phyloP scores from a whole-genome alignment of 2,113 vertebrate species.

The Otis tarda region DNA sequence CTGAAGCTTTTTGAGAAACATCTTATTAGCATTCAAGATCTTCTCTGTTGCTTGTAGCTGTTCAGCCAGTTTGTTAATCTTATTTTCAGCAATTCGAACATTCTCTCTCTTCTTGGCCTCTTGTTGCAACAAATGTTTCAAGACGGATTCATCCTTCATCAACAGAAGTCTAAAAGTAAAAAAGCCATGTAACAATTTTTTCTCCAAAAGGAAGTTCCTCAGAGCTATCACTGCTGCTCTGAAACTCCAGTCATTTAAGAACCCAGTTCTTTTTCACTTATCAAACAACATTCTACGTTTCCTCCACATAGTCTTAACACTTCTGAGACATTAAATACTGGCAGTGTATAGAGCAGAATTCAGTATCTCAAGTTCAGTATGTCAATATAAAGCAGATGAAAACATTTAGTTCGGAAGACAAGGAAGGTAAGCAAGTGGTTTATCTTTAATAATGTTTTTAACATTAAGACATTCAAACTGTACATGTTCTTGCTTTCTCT shows the following conservation, averaged over 20 bases:
- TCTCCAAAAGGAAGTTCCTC: not conserved
- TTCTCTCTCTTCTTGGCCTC: conserved; percentile 92
- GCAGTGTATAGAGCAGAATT: not conserved
- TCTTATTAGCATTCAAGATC: conserved; percentile 85
- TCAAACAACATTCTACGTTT: not conserved
- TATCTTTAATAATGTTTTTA: not conserved
- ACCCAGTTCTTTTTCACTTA: not conserved
- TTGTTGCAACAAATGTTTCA: conserved; percentile 89
- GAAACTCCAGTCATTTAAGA: not conserved
- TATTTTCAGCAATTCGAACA: conserved; percentile 88
- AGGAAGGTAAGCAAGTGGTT: not conserved
- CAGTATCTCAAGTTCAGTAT: not conserved
- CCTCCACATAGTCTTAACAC: not conserved
- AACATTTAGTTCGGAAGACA: not conserved
- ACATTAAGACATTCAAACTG: not conserved
- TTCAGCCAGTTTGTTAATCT: conserved; percentile 87
- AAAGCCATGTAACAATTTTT: not conserved
- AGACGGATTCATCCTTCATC: conserved; percentile 88
- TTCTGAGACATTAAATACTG: not conserved
- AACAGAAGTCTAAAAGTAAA: conserved; percentile 81
- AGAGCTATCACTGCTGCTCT: not conserved
- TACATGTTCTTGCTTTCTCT: not conserved
- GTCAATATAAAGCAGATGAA: not conserved
- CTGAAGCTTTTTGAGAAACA: conserved; percentile 91
- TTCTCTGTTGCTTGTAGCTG: conserved; percentile 93